Evolutionary conservation across 2,113 vertebrate species (phyloP).

Genomic region (Myotis brandtii): DNA sequence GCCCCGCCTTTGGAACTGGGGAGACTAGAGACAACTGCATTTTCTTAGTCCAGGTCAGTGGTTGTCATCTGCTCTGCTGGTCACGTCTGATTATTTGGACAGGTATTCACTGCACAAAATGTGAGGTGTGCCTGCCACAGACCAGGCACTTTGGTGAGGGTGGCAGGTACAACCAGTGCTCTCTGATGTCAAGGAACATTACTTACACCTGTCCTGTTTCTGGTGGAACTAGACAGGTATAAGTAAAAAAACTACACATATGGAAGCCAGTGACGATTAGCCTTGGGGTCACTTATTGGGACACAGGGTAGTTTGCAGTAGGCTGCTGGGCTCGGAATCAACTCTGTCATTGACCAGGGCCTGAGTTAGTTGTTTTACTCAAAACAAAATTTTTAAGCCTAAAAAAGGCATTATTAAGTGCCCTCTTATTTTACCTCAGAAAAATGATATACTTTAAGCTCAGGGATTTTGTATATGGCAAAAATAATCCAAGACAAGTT

Average conservation of each 20-base stretch:
- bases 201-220: no score
- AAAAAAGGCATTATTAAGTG: neutral
- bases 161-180: neutral
- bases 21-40: neutral
- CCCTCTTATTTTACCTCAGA: neutral
- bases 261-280: neutral
- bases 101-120: neutral
- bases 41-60: neutral
- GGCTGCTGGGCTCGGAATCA: neutral
- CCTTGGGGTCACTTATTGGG: neutral
- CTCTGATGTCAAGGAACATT: neutral
- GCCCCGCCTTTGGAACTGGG: no score
- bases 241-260: neutral
- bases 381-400: neutral
- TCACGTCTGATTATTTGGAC: neutral
- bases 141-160: neutral
- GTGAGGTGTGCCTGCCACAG: neutral
- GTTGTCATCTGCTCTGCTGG: neutral
- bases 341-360: neutral
- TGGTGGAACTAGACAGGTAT: neutral
- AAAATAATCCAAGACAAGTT: conserved; percentile 1
- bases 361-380: neutral
- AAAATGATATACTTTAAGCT: neutral
- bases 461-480: neutral
- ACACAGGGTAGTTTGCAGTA: fast-evolving